These are phyloP conservation scores for Scartelaos histophorus DNA, from an alignment of 2,113 vertebrate species.

Conservation along the genomic window DNA sequence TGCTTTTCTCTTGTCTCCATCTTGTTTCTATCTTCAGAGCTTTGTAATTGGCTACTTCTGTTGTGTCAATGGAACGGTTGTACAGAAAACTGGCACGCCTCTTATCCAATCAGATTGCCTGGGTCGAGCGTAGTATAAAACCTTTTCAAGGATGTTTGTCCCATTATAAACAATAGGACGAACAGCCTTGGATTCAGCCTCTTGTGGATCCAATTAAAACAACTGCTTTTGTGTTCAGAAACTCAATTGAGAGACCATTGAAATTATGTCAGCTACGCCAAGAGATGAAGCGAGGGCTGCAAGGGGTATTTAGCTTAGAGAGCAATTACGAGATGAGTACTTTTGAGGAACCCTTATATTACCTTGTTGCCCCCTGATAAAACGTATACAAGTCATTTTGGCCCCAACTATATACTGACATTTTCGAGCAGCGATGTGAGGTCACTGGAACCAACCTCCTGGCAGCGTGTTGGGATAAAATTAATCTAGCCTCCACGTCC, in stretches of 20 bases:
- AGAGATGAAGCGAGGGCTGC: not conserved
- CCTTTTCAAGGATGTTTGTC: not conserved
- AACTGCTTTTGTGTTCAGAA: not conserved
- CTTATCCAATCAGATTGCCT: not conserved
- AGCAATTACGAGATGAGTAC: not conserved
- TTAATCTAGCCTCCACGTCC: too few species aligned
- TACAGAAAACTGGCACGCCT: not conserved
- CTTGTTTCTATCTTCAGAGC: not conserved
- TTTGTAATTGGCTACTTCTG: not conserved
- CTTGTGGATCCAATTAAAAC: slow-evolving; percentile 5
- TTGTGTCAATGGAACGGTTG: not conserved
- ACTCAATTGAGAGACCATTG: not conserved
- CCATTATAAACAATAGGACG: slow-evolving; percentile 1
- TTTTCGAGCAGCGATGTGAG: not conserved
- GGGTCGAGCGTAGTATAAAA: not conserved
- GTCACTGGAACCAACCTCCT: not conserved
- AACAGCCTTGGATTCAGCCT: not conserved
- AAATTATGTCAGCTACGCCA: not conserved
- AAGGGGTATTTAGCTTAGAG: not conserved
- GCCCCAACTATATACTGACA: too few species aligned
- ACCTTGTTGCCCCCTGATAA: too few species aligned
- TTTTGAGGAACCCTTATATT: not conserved
- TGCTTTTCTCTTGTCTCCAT: too few species aligned
- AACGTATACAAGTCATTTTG: too few species aligned
- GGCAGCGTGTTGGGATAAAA: too few species aligned